phyloP scores from a whole-genome alignment of 1,140 invertebrate genomes.

The Adoxophyes honmai region DNA sequence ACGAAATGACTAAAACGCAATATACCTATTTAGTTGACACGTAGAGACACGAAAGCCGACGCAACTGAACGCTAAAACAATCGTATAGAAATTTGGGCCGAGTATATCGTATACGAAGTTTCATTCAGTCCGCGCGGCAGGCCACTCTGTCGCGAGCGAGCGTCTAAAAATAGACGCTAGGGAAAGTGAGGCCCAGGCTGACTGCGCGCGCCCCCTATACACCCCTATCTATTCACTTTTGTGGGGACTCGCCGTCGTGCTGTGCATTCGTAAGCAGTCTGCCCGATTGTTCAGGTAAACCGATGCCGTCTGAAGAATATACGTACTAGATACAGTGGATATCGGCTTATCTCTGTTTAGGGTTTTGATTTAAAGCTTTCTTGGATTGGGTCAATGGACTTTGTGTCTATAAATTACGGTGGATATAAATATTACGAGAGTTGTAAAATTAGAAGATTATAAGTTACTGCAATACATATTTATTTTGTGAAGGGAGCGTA shows the following conservation, averaged over 20 bases:
- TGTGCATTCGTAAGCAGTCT: constrained; percentile 58
- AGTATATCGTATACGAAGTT: not conserved
- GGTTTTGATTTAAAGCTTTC: not conserved
- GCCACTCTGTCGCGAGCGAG: constrained; percentile 46
- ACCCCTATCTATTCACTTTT: constrained; percentile 41
- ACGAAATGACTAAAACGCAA: too few relatives aligned
- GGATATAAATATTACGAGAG: too few relatives aligned
- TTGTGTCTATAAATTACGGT: not conserved
- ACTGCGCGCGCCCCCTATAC: constrained; percentile 51
- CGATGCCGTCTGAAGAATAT: constrained; percentile 7
- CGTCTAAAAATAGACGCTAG: constrained; percentile 68
- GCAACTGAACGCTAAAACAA: not conserved
- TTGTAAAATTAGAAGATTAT: constrained; percentile 6
- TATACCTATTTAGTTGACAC: too few relatives aligned
- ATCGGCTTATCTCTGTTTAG: not conserved
- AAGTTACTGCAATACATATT: not conserved
- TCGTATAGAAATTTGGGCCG: not conserved
- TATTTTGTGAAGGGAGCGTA: too few relatives aligned
- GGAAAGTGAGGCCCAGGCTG: constrained; percentile 57
- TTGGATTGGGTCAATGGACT: not conserved
- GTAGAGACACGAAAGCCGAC: too few relatives aligned
- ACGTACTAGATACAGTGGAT: not conserved
- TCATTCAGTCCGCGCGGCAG: constrained; percentile 22
- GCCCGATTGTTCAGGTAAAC: constrained; percentile 34
- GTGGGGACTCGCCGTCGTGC: constrained; percentile 43